Evolutionary conservation across 1,140 invertebrate species (phyloP), one percentile per base, ranked within the genome.

Genomic region (Micrasema longulum): DNA sequence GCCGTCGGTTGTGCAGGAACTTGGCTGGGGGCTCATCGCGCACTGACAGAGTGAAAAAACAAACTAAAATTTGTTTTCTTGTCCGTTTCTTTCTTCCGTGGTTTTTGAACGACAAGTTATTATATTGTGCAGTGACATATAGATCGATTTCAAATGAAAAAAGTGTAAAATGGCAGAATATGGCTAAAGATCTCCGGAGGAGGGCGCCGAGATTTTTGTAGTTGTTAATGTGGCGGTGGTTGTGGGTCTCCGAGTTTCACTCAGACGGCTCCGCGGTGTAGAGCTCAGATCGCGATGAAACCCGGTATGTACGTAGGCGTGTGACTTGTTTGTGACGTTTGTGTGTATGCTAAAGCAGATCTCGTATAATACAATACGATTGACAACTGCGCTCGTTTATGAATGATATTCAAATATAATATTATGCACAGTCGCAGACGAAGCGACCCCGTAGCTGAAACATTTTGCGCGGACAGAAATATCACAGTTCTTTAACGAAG

Each of bases 181-280:
- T 41, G 67, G 67, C 22, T 69, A 69, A 69, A 47, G 52, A 41
- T 53, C 43, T 31, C n/a, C 16, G 18, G 22, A 53, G 50, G 50
- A 38, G 41, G 36, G 43, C 60, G 41, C 41, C 43, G 41, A 69
- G 67, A 69, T 60, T 47, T 60, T 10, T 14, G 64, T 62, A 36
- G n/a, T 62, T 48, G 67, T 57, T 60, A 47, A 48, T 53, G 67
- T 69, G 67, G 55, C 67, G 66, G 66, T 47, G 66, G 52, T 69
- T 48, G 67, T 22, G 14, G 60, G 31, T 69, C 53, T 57, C 31
- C 67, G 48, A 16, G 55, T 53, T 69, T 31, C 14, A 62, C 43
- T n/a, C 67, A 53, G 65, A 31, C 45, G 63, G 63, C 31, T 66
- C 43, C n/a, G 36, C 52, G 47, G 20, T 26, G 26, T 31, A 31